Conservation (phyloP, 2,888 invertebrate genomes). For the Formica aserva region DNA sequence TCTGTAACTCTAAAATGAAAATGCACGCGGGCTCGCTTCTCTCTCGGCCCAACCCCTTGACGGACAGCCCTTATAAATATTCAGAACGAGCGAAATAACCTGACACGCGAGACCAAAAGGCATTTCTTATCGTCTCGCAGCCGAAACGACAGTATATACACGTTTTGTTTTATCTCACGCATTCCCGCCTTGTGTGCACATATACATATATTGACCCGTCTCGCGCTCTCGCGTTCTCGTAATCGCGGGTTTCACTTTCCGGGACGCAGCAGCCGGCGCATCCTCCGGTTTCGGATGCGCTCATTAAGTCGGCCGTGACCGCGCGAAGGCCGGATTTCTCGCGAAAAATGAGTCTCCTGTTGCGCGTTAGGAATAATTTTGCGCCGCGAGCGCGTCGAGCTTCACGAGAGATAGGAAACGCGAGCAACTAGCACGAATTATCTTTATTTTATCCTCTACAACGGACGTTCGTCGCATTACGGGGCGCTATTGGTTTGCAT, state of each 20-base stretch:
- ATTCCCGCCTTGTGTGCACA: conserved; percentile 52
- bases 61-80: conserved; percentile 84
- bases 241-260: conserved; percentile 67
- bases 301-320: conserved; percentile 49
- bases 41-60: conserved; percentile 66
- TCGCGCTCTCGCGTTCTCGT: conserved; percentile 44
- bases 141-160: conserved; percentile 49
- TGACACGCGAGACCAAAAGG: conserved; percentile 83
- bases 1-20: conserved; percentile 82
- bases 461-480: conserved; percentile 40
- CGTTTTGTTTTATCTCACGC: conserved; percentile 73
- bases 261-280: not conserved
- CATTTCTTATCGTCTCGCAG: conserved; percentile 81
- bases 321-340: conserved; percentile 16
- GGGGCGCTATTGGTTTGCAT: conserved; percentile 37
- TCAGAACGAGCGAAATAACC: conserved; percentile 83
- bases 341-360: conserved; percentile 54
- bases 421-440: conserved; percentile 27
- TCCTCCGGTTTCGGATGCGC: conserved; percentile 25
- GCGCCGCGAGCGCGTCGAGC: conserved; percentile 10
- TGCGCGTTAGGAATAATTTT: conserved; percentile 45
- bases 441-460: conserved; percentile 35
- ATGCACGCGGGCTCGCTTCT: conserved; percentile 75
- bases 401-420: conserved; percentile 23
- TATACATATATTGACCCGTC: conserved; percentile 55